A percentile compares a stretch with the other conserved stretches of the same genome.
Evolutionary conservation across 2,888 invertebrate species (phyloP).

Genomic region (Trichacis sp.): DNA sequence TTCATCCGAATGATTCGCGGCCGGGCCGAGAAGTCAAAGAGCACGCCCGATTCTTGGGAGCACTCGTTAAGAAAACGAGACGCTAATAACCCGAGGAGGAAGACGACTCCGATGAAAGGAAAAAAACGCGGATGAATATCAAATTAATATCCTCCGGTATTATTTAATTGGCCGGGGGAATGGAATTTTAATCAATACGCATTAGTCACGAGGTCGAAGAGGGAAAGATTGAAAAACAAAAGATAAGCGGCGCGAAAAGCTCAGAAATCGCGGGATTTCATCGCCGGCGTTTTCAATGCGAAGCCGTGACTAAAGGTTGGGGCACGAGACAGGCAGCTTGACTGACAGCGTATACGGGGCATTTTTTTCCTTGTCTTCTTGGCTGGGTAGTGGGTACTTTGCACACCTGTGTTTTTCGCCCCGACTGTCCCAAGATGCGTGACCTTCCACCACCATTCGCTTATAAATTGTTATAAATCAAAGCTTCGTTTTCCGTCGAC

Average conservation of each 20-base stretch:
- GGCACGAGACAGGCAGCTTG: slow-evolving; percentile 37
- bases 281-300: slow-evolving; percentile 16
- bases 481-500: slow-evolving; percentile 54
- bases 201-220: background rate
- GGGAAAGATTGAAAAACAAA: slow-evolving; percentile 1
- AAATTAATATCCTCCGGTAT: background rate
- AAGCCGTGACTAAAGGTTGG: slow-evolving; percentile 42
- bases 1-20: too few relatives aligned
- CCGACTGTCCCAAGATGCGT: too few relatives aligned
- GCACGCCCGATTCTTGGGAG: background rate
- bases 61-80: background rate
- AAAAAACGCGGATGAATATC: too few relatives aligned
- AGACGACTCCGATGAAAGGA: too few relatives aligned
- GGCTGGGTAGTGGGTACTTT: slow-evolving; percentile 14
- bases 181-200: slow-evolving; percentile 4
- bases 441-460: too few relatives aligned
- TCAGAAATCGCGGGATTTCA: slow-evolving; percentile 17
- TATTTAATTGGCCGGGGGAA: background rate
- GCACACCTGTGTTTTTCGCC: slow-evolving; percentile 31
- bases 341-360: slow-evolving; percentile 26
- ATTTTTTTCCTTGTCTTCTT: slow-evolving; percentile 19
- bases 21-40: too few relatives aligned
- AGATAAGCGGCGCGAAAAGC: slow-evolving; percentile 1
- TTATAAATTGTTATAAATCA: too few relatives aligned
- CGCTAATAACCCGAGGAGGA: too few relatives aligned